A percentile compares a stretch with the other conserved stretches of the same genome.
Conservation (phyloP, 2,113 vertebrate genomes). For the Sula dactylatra region DNA sequence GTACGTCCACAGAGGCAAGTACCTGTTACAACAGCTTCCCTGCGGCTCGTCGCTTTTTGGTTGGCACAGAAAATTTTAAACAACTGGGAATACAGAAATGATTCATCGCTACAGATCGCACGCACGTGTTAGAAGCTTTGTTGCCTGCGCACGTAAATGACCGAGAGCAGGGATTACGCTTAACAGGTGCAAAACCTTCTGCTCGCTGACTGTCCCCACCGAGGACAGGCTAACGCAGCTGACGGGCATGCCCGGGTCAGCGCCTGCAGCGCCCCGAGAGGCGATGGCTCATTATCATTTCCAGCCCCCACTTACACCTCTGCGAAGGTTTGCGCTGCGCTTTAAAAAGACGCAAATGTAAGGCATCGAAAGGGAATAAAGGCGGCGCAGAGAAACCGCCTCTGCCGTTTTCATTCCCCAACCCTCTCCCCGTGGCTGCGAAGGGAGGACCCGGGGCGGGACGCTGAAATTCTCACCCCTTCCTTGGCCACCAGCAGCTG, state of each 20-base stretch:
- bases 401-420: not conserved
- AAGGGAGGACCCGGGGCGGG: rapidly evolving
- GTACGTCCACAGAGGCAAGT: rapidly evolving
- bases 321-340: not conserved
- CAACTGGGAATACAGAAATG: not conserved
- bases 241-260: rapidly evolving
- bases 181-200: not conserved
- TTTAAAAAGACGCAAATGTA: not conserved
- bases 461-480: constrained; percentile 77
- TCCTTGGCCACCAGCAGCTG: constrained; percentile 96
- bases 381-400: not conserved
- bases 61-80: not conserved
- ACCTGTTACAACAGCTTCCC: not conserved
- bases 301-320: not conserved
- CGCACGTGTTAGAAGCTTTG: rapidly evolving
- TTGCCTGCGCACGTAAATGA: not conserved
- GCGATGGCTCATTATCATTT: rapidly evolving
- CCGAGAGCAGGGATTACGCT: not conserved
- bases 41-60: not conserved
- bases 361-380: not conserved
- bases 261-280: rapidly evolving
- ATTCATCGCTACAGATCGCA: rapidly evolving
- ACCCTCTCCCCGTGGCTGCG: rapidly evolving
- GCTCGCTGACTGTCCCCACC: rapidly evolving
- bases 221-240: rapidly evolving